Conservation (phyloP, 2,113 vertebrate genomes). For the Gymnorhina tibicen region DNA sequence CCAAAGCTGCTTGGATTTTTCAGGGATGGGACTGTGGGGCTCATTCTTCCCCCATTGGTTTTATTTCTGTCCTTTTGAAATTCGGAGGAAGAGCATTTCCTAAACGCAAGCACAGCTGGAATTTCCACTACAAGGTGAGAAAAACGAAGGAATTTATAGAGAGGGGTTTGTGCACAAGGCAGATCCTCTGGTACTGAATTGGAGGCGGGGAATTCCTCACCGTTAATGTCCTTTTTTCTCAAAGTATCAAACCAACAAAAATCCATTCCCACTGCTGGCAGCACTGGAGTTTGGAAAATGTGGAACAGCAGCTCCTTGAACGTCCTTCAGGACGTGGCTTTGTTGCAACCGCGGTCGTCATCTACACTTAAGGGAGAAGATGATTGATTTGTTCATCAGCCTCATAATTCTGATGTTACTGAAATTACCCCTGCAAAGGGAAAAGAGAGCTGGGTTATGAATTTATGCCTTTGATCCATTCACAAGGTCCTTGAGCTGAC, state of each 20-base stretch:
- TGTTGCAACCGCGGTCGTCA: not conserved
- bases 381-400: not conserved
- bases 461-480: not conserved
- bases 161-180: not conserved
- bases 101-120: not conserved
- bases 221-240: not conserved
- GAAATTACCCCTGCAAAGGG: not conserved
- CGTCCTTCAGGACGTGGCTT: accelerated
- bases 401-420: not conserved
- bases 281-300: not conserved
- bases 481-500: not conserved
- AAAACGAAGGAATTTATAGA: not conserved
- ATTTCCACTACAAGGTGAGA: not conserved
- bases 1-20: not conserved
- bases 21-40: not conserved
- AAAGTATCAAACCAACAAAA: not conserved
- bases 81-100: not conserved
- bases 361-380: not conserved
- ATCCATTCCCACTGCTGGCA: not conserved
- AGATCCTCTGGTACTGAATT: not conserved
- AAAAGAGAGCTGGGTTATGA: not conserved
- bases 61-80: not conserved
- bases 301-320: not conserved
- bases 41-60: not conserved
- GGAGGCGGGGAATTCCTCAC: not conserved